Base-by-base conservation (phyloP, 2,888 invertebrate species). In the Willowsia nigromaculata region DNA sequence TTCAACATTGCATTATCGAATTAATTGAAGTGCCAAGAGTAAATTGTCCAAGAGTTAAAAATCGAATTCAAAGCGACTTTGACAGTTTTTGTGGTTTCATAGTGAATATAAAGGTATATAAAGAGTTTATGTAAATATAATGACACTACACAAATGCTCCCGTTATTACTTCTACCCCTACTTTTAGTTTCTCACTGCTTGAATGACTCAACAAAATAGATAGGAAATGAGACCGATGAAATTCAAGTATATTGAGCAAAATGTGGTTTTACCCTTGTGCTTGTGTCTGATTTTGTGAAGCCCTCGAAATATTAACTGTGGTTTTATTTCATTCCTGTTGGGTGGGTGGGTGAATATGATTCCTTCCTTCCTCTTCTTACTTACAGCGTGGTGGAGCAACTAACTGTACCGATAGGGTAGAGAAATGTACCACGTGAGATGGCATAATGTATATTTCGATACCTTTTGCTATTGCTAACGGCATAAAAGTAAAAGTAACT, bases 221-320 rank as follows among this genome's bases (percentile, higher is more conserved):
- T 40, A 65, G 85, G 65, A 65, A 62, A 76, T 78, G 85, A n/a
- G 62, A 68, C 65, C 43, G 76, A 76, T 62, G 76, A 59, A 85
- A 85, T 76, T 59, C 62, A 76, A 85, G 85, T 76, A 76, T 50
- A 50, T 80, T 68, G 80, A 85, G 40, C 78, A 80, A 30, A 86
- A 37, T 86, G 86, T 47, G 85, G 85, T 85, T 86, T 53, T 33
- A 78, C 86, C 80, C 53, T 71, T 76, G 65, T 53, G 80, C 33
- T 86, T 65, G 68, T 53, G 86, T 53, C 65, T 80, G 86, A 80
- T 86, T 86, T 86, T 37, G 68, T 53, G 78, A 65, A 86, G 27
- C 68, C 50, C 78, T 86, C 86, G 47, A 50, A 86, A 80, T 86
- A 86, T 86, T 86, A 86, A 86, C 78, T 86, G 86, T 62, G 86